phyloP scores from a whole-genome alignment of 2,113 vertebrate genomes.

The Microcebus tavaratra region DNA sequence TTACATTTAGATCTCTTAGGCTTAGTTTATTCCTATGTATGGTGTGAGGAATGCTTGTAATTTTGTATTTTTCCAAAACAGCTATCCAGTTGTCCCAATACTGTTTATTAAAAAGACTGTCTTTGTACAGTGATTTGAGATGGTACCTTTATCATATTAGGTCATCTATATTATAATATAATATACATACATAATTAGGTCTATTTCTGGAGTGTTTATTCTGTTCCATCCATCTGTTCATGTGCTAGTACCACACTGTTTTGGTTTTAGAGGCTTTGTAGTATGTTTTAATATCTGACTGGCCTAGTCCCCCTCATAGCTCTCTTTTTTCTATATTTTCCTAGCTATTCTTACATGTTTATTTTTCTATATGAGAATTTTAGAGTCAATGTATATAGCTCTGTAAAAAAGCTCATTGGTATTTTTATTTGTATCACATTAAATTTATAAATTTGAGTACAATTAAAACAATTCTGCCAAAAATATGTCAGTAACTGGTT shows the following conservation, averaged over 20 bases:
- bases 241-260: background rate
- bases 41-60: background rate
- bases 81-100: background rate
- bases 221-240: background rate
- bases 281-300: background rate
- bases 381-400: background rate
- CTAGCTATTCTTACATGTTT: background rate
- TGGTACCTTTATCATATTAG: background rate
- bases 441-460: constrained; percentile 28
- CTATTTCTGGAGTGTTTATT: constrained; percentile 2
- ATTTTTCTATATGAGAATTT: background rate
- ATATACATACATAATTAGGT: background rate
- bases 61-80: constrained; percentile 6
- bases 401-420: background rate
- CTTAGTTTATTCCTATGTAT: background rate
- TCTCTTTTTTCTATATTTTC: background rate
- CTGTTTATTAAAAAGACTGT: background rate
- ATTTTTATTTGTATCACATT: constrained; percentile 42
- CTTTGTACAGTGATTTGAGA: background rate
- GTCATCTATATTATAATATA: too few species aligned
- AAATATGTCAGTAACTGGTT: constrained; percentile 10
- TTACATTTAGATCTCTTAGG: background rate
- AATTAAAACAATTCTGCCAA: constrained; percentile 41
- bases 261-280: background rate
- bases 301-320: background rate